These are phyloP conservation scores for Enteromius mattozi DNA, from an alignment of 2,797 vertebrate species.

Conservation along the genomic window DNA sequence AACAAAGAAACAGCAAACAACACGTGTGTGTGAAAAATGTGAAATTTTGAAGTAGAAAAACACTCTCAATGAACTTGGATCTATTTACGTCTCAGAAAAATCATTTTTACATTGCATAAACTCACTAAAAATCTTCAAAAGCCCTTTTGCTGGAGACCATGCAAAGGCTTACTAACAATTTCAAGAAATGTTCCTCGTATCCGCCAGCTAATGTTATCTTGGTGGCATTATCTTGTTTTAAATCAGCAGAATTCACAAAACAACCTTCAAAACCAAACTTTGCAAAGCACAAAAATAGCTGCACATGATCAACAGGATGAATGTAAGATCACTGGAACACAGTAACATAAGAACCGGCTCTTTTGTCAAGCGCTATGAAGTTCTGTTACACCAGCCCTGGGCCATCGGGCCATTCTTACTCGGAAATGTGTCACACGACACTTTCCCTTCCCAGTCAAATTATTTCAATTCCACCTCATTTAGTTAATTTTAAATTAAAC, in stretches of 20 bases:
- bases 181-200: neutral
- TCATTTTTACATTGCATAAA: neutral
- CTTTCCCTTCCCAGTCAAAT: neutral
- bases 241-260: conserved; percentile 1
- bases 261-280: conserved; percentile 6
- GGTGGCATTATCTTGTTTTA: neutral
- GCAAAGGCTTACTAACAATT: conserved; percentile 1
- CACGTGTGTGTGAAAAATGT: neutral
- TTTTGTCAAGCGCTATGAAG: neutral
- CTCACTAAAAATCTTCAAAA: neutral
- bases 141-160: neutral
- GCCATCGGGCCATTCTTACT: neutral
- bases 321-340: neutral
- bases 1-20: neutral
- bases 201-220: neutral
- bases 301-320: conserved; percentile 26
- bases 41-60: neutral
- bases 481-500: neutral
- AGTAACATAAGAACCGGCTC: neutral
- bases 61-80: neutral
- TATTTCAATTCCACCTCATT: neutral
- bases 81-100: neutral
- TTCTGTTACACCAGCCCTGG: neutral
- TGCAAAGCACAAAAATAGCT: conserved; percentile 7
- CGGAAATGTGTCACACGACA: neutral